Evolutionary conservation across 2,888 invertebrate species (phyloP), one percentile per base, ranked within the genome.

Genomic region (Noctua janthe): DNA sequence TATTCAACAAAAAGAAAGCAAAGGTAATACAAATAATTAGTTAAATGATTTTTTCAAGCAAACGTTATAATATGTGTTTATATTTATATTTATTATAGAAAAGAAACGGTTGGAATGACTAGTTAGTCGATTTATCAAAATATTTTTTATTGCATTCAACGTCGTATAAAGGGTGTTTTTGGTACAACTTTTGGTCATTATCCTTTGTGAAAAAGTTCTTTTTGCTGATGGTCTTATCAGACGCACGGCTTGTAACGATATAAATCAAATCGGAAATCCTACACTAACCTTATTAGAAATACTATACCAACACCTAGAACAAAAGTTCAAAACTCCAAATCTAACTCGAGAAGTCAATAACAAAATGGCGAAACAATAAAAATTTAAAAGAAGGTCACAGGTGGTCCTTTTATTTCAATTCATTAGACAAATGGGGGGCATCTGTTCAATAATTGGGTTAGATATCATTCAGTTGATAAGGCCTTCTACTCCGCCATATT

Each of bases 361-460:
- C 74, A 87, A 82, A 90, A 84, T 78, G 82, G 81, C 56, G 51
- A 64, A 49, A 82, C 84, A 78, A 79, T 87, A 85, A 91, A 91
- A 88, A 79, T 84, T 81, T 66, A 56, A 29, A 56, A 81, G 35
- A 8, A 64, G 64, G 83, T 84, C 89, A 83, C 88, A 88, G 91
- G 87, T 91, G 91, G 78, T 78, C 87, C 84, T 88, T 91, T 90
- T 90, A 89, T 88, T 91, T 88, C 89, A 86, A 90, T 91, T 91
- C 91, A 90, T 91, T 90, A 92, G 90, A 91, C 86, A 90, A 91
- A 92, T 89, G 90, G 77, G 84, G 62, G 88, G 56, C 90, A 85
- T 90, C 91, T 91, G 92, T 87, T 90, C 85, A 77, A 87, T 91
- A 90, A 92, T 91, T 91, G 86, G 84, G 88, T 90, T 90, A 87